phyloP scores from a whole-genome alignment of 2,113 vertebrate species.

The Hippoglossus stenolepis region DNA sequence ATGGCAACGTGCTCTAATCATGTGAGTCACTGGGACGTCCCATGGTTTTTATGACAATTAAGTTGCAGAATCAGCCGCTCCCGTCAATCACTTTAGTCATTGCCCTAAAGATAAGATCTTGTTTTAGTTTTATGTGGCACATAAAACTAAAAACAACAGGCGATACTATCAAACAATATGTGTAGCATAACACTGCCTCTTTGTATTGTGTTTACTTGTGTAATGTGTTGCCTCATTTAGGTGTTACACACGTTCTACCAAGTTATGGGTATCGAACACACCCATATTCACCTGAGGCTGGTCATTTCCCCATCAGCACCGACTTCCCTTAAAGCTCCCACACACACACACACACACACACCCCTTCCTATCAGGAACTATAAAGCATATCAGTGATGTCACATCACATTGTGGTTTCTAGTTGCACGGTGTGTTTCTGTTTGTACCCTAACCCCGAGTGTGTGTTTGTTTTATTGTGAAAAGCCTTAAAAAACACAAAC shows the following conservation, averaged over 20 bases:
- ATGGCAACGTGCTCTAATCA: no score
- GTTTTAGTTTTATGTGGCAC: not conserved
- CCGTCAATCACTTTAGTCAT: no score
- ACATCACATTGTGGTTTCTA: not conserved
- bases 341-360: constrained; percentile 6
- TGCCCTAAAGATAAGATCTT: no score
- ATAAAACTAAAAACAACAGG: not conserved
- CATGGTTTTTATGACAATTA: no score
- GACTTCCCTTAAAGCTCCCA: constrained; percentile 21
- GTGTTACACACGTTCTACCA: no score
- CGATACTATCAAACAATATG: no score
- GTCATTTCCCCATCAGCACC: constrained; percentile 37
- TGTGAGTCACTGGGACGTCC: no score
- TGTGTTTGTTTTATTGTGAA: no score
- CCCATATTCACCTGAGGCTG: constrained; percentile 55
- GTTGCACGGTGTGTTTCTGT: not conserved
- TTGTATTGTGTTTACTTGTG: no score
- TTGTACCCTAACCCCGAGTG: not conserved
- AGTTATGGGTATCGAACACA: not conserved
- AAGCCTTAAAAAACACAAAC: not conserved
- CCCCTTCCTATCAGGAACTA: not conserved
- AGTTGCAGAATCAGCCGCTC: no score
- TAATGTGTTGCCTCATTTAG: no score
- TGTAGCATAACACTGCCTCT: no score
- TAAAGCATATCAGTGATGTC: not conserved